Base-by-base conservation (phyloP, 2,888 invertebrate species). In the Capitulum mitella region DNA sequence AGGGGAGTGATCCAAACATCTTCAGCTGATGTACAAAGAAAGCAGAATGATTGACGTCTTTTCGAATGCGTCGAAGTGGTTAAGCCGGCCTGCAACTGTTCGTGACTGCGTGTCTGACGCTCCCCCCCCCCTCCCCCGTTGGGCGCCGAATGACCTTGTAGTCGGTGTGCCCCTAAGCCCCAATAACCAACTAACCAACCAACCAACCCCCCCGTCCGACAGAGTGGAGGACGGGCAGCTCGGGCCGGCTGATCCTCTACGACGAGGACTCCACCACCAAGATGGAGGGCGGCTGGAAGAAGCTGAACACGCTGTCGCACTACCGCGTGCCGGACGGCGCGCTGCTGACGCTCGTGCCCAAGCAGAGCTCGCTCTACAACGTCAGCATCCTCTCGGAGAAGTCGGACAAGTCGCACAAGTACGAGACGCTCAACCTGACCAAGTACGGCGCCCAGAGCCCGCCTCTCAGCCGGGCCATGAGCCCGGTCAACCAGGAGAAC, bases 241-340 rank as follows among this genome's bases (percentile, higher is more conserved):
- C 95, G 83, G 97, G 97, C 81, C 91, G 98, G 84, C 89, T 98
- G 83, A 94, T 98, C 84, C 89, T 99, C 78, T 97, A 95, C 85
- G 98, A 99, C 87, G 96, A 98, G 88, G 99, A 99, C 86, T 92
- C 92, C 81, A 97, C 98, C 77, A 96, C 97, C 78, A 96, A 97
- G 88, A 90, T 92, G 82, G 98, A 99, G 86, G 93, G 93, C 82
- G 97, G 98, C 86, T 98, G 97, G 96, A 97, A 96, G 85, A 93
- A 96, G 86, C 89, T 97, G 81, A 99, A 99, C 86, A 98, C 98
- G 79, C 89, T 99, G 81, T 94, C 95, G 85, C 98, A 99, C 87
- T 99, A 99, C 87, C 92, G 87, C 87, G 88, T 98, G 82, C 95
- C 94, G 82, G 98, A 98, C 87, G 93, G 95, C 82, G 97, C 97